Evolutionary conservation across 2,888 invertebrate species (phyloP), one percentile per base, ranked within the genome.

Genomic region (Pyrocoelia pectoralis): DNA sequence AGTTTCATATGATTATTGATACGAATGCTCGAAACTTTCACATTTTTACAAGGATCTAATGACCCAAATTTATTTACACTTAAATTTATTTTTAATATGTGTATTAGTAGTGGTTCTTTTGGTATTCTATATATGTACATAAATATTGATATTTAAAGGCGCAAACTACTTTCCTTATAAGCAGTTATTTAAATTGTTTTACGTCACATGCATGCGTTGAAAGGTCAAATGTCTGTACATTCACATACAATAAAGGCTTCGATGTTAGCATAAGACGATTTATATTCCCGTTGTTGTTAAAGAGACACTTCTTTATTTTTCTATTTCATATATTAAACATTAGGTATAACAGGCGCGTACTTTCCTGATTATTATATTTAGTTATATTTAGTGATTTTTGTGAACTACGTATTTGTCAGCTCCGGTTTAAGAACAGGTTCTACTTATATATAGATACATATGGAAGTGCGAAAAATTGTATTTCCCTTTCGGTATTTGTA

Each of bases 171-270:
- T 54, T 15, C 41, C 41, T 54, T 54, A 41, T 54, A 43, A 41
- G 54, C 43, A 54, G 54, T 54, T 54, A 54, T 54, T 54, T 40
- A 54, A 54, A 54, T 54, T 38, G 24, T 54, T 43, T 18, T 43
- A 54, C 54, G 54, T 54, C 54, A 54, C 29, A 54, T 12, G 54
- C 54, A 54, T 17, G 43, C 54, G 54, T 43, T 17, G 43, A 54
- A 54, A 43, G 54, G 54, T 54, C 54, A 54, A 54, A 41, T 38
- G 54, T 54, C 54, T 54, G 15, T 43, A 54, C 54, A 43, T 54
- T 43, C 41, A 41, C 54, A 54, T 54, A 40, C 53, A 54, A 43
- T 54, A 43, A 41, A 54, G 13, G 43, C 43, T 54, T 43, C 24
- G 24, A 41, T 43, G 54, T 54, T 54, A 54, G 41, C 24, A 19